Evolutionary conservation across 2,888 invertebrate genomes (phyloP).

Genomic region (Calliopum simillimum): DNA sequence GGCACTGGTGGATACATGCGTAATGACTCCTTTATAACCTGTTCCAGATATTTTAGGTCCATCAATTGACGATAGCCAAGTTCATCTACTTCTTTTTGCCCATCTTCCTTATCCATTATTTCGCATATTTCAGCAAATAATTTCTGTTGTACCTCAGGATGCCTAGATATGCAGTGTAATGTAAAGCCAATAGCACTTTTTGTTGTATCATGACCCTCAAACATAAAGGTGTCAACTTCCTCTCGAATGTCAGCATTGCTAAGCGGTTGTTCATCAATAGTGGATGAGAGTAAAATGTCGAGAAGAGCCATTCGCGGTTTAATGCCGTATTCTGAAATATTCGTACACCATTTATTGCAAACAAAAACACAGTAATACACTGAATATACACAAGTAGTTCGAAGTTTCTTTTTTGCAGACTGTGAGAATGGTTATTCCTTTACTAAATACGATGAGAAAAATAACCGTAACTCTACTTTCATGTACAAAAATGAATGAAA

Average conservation of each 20-base stretch:
- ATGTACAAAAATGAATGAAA: too few species aligned
- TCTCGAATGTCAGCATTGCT: conserved; percentile 44
- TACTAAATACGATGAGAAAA: not conserved
- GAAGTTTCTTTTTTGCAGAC: too few species aligned
- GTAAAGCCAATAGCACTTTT: conserved; percentile 50
- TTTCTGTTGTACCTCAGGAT: conserved; percentile 50
- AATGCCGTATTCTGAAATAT: conserved; percentile 20
- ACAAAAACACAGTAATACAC: too few species aligned
- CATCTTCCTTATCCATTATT: conserved; percentile 45
- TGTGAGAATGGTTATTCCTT: too few species aligned
- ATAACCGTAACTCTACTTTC: too few species aligned
- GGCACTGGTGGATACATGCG: conserved; percentile 75
- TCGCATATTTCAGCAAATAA: conserved; percentile 48
- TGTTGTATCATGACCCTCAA: conserved; percentile 67
- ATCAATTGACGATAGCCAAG: conserved; percentile 47
- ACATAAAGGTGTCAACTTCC: conserved; percentile 49
- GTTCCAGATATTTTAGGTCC: conserved; percentile 68
- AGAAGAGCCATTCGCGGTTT: conserved; percentile 45
- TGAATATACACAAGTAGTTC: too few species aligned
- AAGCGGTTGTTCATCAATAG: conserved; percentile 41
- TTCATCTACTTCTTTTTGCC: conserved; percentile 22
- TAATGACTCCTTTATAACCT: conserved; percentile 75
- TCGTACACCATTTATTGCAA: too few species aligned
- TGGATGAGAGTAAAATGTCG: conserved; percentile 43
- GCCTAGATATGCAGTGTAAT: conserved; percentile 47